Evolutionary conservation across 92 coral and sea anemone genomes (phyloP).

Genomic region (Anthopleura xanthogrammica): DNA sequence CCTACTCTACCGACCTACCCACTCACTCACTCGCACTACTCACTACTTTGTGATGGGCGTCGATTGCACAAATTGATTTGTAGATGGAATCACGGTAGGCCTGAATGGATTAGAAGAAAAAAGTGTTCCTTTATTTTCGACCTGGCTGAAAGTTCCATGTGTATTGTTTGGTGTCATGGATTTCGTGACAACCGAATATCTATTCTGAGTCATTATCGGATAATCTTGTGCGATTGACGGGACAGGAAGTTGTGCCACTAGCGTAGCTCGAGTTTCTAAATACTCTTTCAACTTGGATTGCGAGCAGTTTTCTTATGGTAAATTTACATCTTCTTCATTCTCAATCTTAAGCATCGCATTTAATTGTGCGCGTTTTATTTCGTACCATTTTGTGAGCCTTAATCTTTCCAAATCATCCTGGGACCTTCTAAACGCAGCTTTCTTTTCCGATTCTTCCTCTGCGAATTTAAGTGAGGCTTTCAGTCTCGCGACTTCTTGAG

Average conservation of each 20-base stretch:
- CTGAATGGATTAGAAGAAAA: background rate
- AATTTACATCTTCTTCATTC: background rate
- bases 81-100: background rate
- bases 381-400: slow-evolving; percentile 1
- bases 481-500: slow-evolving; percentile 13
- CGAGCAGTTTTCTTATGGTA: slow-evolving; percentile 18
- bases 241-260: slow-evolving; percentile 16
- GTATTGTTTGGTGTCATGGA: background rate
- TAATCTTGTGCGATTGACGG: slow-evolving; percentile 4
- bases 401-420: background rate
- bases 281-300: slow-evolving; percentile 4
- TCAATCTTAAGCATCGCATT: slow-evolving; percentile 15
- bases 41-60: too few relatives aligned
- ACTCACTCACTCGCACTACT: too few relatives aligned
- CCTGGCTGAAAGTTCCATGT: background rate
- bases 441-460: slow-evolving; percentile 11
- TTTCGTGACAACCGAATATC: background rate
- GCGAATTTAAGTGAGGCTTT: slow-evolving; percentile 5
- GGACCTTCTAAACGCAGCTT: slow-evolving; percentile 18
- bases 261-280: slow-evolving; percentile 4
- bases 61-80: background rate
- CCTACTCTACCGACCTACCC: too few relatives aligned
- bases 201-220: too few relatives aligned
- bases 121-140: background rate
- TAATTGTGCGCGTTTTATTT: slow-evolving; percentile 14